phyloP scores from a whole-genome alignment of 2,113 vertebrate species.

The Tamias sibiricus region DNA sequence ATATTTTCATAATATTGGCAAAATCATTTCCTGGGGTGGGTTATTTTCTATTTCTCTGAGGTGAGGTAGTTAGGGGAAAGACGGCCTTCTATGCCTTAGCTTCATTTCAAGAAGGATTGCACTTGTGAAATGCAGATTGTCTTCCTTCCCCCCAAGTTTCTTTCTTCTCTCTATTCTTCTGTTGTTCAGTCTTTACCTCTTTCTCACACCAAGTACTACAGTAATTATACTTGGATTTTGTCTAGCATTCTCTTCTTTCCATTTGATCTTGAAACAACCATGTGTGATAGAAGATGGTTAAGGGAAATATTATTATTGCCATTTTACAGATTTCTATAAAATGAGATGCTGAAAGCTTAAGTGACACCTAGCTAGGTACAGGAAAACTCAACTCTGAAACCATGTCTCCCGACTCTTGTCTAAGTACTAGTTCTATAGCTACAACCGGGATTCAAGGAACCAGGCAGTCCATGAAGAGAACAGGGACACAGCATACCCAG shows the following conservation, averaged over 20 bases:
- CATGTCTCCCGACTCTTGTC: neutral
- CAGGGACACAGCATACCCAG: neutral
- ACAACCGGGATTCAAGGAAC: neutral
- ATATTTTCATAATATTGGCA: neutral
- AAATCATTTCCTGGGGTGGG: neutral
- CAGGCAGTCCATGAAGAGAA: neutral
- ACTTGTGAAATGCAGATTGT: accelerated
- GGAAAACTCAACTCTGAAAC: neutral
- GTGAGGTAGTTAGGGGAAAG: neutral
- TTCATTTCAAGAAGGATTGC: neutral
- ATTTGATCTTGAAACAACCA: neutral
- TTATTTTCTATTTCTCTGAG: neutral
- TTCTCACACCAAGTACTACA: neutral
- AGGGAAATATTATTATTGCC: neutral
- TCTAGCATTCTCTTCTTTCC: neutral
- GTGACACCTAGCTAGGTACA: neutral
- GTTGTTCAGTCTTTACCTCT: neutral
- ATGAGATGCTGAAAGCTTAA: neutral
- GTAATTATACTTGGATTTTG: neutral
- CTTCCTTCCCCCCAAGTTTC: neutral
- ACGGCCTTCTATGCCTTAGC: accelerated
- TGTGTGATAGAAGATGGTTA: neutral
- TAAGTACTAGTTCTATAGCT: neutral
- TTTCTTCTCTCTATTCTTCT: neutral
- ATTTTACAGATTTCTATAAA: neutral